Evolutionary conservation across 2,888 invertebrate species (phyloP), one percentile per base, ranked within the genome.

Genomic region (Cryptus viduatorius): DNA sequence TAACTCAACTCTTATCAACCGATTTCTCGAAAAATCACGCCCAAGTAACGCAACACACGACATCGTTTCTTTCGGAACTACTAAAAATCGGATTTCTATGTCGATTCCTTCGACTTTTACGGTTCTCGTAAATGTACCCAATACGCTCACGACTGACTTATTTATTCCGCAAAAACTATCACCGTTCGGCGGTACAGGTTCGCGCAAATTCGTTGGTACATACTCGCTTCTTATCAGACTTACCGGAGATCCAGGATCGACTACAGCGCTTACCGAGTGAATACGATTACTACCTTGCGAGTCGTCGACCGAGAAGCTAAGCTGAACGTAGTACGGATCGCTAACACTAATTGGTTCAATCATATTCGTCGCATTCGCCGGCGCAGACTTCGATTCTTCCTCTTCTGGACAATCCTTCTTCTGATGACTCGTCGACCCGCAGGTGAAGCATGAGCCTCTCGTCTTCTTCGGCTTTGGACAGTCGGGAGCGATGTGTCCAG

Each of bases 171-270:
- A 79, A 69, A 80, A 83, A 19, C 4, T 1, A 75, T 83, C 1
- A 80, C 76, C 83, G 65, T 76, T 83, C n/a, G 80, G 76, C 44
- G 76, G 80, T n/a, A 81, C 65, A 37, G 80, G 83, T 37, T 69
- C 77, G 24, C n/a, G 71, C 8, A 76, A 65, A 56, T 50, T 71
- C 53, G 24, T 71, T n/a, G 76, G 83, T 64, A 77, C 76, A 31
- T 59, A 56, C 10, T 76, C 83, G 71, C 56, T 31, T 71, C 48
- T 71, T 37, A 84, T 81, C 0, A 81, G 31, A 84, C 80, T 83
- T 50, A 83, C 79, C 50, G 83, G 83, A n/a, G 79, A 83, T n/a
- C 83, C 72, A 10, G 79, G 73, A 76, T 80, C 83, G 53, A 83
- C 76, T 44, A 83, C 80, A 1, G 80, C 80, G 59, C 61, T 79